phyloP scores from a whole-genome alignment of 35 echinoderm and acorn worm genomes.

The Heliocidaris tuberculata region DNA sequence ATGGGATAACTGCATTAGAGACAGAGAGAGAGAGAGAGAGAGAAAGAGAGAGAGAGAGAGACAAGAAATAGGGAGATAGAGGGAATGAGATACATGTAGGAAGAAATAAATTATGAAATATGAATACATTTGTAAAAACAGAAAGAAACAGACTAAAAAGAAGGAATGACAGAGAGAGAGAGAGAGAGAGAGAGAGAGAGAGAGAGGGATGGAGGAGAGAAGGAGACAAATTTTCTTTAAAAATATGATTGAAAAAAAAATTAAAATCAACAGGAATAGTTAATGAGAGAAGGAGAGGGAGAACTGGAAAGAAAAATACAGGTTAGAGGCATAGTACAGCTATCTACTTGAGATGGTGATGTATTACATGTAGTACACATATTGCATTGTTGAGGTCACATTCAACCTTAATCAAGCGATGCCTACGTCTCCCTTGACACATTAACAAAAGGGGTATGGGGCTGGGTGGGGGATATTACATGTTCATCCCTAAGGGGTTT shows the following conservation, averaged over 20 bases:
- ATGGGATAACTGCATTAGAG: neutral
- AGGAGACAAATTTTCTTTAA: too few relatives aligned
- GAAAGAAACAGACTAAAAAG: neutral
- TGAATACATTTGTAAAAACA: neutral
- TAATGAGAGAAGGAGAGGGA: too few relatives aligned
- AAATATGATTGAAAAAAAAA: too few relatives aligned
- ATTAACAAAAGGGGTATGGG: neutral
- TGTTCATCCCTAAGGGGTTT: too few relatives aligned
- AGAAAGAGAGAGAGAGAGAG: neutral
- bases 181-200: too few relatives aligned
- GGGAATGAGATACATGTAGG: neutral
- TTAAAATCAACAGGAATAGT: too few relatives aligned
- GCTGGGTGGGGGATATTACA: neutral
- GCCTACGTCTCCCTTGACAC: too few relatives aligned
- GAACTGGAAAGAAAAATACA: too few relatives aligned
- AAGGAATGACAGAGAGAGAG: too few relatives aligned
- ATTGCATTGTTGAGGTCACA: neutral
- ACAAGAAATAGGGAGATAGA: too few relatives aligned
- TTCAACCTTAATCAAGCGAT: too few relatives aligned
- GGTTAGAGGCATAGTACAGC: neutral
- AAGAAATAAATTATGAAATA: neutral
- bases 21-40: neutral
- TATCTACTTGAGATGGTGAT: neutral
- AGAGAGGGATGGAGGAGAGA: too few relatives aligned
- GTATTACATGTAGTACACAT: neutral